These are phyloP conservation scores for Threskiornis aethiopicus DNA, from an alignment of 2,797 vertebrate genomes.

Conservation along the genomic window DNA sequence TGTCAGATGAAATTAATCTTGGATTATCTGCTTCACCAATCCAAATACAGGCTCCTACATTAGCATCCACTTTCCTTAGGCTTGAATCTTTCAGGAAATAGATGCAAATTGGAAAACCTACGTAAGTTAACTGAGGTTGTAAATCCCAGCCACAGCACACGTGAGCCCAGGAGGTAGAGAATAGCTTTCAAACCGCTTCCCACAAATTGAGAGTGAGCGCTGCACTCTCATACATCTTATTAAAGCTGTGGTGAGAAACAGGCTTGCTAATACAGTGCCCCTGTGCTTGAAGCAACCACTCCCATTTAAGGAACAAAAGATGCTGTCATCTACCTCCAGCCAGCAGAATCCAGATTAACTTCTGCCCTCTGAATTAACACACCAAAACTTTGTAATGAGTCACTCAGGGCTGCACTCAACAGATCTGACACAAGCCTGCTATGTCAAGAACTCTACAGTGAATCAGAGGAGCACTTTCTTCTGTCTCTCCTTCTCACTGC, in stretches of 20 bases:
- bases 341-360: background rate
- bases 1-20: slow-evolving; percentile 73
- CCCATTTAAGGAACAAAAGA: background rate
- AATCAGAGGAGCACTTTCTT: background rate
- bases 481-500: background rate
- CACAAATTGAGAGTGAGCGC: slow-evolving; percentile 27
- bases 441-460: background rate
- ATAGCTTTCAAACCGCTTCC: slow-evolving; percentile 34
- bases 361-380: background rate
- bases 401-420: background rate
- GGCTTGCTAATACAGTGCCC: background rate
- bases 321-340: background rate
- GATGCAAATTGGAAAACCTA: slow-evolving; percentile 65
- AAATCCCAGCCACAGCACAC: slow-evolving; percentile 25
- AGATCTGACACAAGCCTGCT: background rate
- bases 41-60: slow-evolving; percentile 49
- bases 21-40: slow-evolving; percentile 74
- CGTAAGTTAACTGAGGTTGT: slow-evolving; percentile 6
- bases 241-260: slow-evolving; percentile 14
- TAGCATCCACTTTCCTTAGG: slow-evolving; percentile 64
- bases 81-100: slow-evolving; percentile 61
- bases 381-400: background rate
- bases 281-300: background rate
- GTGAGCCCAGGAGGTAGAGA: slow-evolving; percentile 22
- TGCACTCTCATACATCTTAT: background rate